Evolutionary conservation across 1,140 invertebrate genomes (phyloP), one percentile per base, ranked within the genome.

Genomic region (Heliconius hewitsoni): DNA sequence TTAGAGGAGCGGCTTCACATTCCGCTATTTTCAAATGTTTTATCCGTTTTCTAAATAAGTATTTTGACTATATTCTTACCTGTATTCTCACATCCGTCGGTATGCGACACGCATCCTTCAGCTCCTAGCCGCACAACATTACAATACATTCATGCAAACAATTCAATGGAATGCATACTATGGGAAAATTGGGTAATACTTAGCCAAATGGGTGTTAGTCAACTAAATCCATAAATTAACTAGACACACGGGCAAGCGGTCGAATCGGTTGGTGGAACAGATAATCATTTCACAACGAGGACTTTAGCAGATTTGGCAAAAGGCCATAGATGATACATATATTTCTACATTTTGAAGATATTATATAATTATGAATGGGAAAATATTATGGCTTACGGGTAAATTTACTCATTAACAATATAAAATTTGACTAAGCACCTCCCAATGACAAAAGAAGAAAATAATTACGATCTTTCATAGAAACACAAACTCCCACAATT

Each of bases 31-130:
- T 46, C 34, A 37, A 37, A 37, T 37, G 34, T 13, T 46, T 46
- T 4, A 46, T 4, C 13, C 4, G 16, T 46, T 16, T 46, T 46
- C 3, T 46, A 46, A 46, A 46, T 46, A 46, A 46, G 4, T 46
- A 46, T 46, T 46, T 46, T 16, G 11, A 3, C 16, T 46, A 46
- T 46, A 46, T 46, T 16, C 60, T 66, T 97, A 97, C 97, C 97
- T 95, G 97, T 97, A 95, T 97, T 97, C 95, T 98, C 97, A 96
- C 97, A 98, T 95, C 97, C 97, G 95, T 98, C 97, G 90, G 97
- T 96, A 95, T 98, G 97, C 94, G 97, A 97, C 90, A 97, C 96
- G 96, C 97, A 97, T 95, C 97, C 97, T 95, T 97, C 97, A 94
- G 96, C 95, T 95, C 97, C 96, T 97, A 91, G 93, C 93, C 85